phyloP scores from a whole-genome alignment of 1,140 invertebrate species.

The Brachionus manjavacas region DNA sequence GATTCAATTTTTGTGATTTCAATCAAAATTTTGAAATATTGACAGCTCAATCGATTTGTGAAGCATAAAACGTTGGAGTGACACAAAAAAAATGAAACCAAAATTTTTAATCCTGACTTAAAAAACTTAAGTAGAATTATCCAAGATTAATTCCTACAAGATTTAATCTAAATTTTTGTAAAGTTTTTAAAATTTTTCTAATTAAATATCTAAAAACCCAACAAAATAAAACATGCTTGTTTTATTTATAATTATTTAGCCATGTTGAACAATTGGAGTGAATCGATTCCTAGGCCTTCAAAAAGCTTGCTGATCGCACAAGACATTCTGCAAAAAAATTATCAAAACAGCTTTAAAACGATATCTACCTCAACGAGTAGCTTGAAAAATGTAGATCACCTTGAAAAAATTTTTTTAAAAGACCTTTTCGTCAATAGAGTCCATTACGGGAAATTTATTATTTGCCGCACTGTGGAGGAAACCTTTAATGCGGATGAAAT shows the following conservation, averaged over 20 bases:
- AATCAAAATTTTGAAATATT: neutral
- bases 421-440: neutral
- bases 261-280: neutral
- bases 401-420: constrained; percentile 2
- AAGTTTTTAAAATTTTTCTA: neutral
- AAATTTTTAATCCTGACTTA: too few relatives aligned
- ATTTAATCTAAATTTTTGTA: neutral
- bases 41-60: neutral
- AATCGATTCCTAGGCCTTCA: neutral
- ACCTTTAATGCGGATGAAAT: neutral
- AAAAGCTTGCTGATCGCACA: neutral
- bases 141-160: neutral
- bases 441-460: neutral
- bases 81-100: too few relatives aligned
- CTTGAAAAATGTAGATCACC: neutral
- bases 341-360: neutral
- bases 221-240: neutral
- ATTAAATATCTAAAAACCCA: neutral
- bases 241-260: neutral
- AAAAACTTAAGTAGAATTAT: neutral
- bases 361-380: neutral
- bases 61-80: neutral
- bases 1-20: too few relatives aligned
- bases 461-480: neutral
- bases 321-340: neutral